A percentile compares a stretch with the other conserved stretches of the same genome.
Conservation (phyloP, 2,888 invertebrate species). For the Blastobasis adustella region DNA sequence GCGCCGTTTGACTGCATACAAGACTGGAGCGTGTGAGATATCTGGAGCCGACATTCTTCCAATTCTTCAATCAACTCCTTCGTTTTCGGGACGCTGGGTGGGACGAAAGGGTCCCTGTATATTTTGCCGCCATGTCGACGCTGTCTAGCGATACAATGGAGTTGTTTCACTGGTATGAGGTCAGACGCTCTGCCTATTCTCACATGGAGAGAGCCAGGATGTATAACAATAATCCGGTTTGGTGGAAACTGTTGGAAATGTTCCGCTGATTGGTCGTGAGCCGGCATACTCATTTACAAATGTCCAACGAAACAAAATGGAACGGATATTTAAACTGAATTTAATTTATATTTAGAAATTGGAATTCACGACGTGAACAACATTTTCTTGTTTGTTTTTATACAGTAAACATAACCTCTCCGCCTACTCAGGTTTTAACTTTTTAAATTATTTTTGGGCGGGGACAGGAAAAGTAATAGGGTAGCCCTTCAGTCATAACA, state of each 20-base stretch:
- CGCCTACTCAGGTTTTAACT: no score
- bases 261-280: slow-evolving; percentile 53
- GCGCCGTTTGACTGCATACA: slow-evolving; percentile 89
- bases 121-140: slow-evolving; percentile 69
- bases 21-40: slow-evolving; percentile 90
- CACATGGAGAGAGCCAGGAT: slow-evolving; percentile 93
- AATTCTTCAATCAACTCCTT: slow-evolving; percentile 84
- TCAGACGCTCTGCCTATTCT: slow-evolving; percentile 94
- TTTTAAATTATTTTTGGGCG: no score
- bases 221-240: slow-evolving; percentile 92
- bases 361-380: no score
- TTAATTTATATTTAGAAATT: no score
- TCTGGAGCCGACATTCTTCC: slow-evolving; percentile 88
- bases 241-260: slow-evolving; percentile 81
- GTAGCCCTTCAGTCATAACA: no score
- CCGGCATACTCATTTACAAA: slow-evolving; percentile 50
- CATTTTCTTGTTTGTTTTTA: no score
- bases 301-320: slow-evolving; percentile 18
- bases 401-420: no score
- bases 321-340: not conserved
- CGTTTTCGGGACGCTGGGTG: slow-evolving; percentile 77
- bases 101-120: slow-evolving; percentile 79
- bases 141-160: slow-evolving; percentile 89
- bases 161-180: slow-evolving; percentile 86
- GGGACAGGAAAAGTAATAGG: no score